phyloP scores from a whole-genome alignment of 2,797 vertebrate genomes.

The Triplophysa yarkandensis region DNA sequence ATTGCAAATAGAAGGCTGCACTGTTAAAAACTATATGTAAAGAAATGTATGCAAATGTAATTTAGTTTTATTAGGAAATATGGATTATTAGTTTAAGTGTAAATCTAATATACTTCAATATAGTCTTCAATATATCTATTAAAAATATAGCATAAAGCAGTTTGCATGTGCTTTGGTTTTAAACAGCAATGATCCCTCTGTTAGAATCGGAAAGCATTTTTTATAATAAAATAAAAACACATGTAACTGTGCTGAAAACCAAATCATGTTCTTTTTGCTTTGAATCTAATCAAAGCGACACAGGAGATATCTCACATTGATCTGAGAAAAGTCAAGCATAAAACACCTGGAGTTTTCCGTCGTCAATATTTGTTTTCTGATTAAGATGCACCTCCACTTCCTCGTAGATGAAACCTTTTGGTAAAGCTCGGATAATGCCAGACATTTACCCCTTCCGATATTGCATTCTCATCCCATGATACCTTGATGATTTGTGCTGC shows the following conservation, averaged over 20 bases:
- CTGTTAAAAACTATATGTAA: no score
- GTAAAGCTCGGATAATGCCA: constrained; percentile 35
- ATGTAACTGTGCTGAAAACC: background rate
- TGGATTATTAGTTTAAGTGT: no score
- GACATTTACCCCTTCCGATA: constrained; percentile 40
- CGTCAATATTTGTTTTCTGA: constrained; percentile 43
- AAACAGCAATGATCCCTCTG: background rate
- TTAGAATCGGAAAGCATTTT: background rate
- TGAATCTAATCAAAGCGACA: constrained; percentile 4
- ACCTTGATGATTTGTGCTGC: constrained; percentile 10
- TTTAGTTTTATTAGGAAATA: no score
- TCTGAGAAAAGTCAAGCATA: constrained; percentile 21
- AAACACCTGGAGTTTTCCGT: constrained; percentile 34
- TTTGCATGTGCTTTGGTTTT: background rate
- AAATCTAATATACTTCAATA: no score
- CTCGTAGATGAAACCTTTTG: constrained; percentile 14
- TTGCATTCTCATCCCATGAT: constrained; percentile 35
- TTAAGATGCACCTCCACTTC: constrained; percentile 22
- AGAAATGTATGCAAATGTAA: no score
- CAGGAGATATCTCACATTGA: constrained; percentile 24
- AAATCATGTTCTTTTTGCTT: background rate
- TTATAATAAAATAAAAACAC: background rate
- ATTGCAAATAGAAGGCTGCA: no score
- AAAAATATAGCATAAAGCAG: background rate
- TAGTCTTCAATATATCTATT: no score